These are phyloP conservation scores for Andrena marginata DNA, from an alignment of 2,888 invertebrate genomes.

Conservation along the genomic window DNA sequence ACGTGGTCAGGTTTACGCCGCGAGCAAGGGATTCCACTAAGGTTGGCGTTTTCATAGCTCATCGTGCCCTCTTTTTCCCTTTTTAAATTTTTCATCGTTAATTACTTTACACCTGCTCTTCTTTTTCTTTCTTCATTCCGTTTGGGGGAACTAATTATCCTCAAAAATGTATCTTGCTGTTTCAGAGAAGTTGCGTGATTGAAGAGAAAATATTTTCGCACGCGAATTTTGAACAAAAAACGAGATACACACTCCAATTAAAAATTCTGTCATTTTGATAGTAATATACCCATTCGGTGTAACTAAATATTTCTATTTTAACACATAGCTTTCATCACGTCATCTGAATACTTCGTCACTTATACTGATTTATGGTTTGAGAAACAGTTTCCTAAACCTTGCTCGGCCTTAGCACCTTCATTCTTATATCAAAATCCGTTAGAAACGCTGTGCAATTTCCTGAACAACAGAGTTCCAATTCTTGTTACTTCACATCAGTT, in stretches of 20 bases:
- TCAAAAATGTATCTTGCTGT: not conserved
- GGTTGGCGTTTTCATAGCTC: not conserved
- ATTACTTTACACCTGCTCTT: not conserved
- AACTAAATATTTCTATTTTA: not conserved
- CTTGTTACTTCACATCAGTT: too few relatives aligned
- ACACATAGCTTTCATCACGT: too few relatives aligned
- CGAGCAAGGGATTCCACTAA: not conserved
- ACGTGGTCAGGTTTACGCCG: constrained; percentile 20
- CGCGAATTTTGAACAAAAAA: not conserved
- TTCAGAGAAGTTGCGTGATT: not conserved
- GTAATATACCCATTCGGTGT: not conserved
- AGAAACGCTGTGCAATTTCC: too few relatives aligned
- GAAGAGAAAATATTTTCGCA: not conserved
- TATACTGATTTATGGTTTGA: too few relatives aligned
- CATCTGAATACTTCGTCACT: too few relatives aligned
- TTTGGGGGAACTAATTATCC: not conserved
- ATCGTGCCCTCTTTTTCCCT: not conserved
- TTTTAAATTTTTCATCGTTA: not conserved
- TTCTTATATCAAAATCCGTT: too few relatives aligned
- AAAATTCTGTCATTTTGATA: not conserved
- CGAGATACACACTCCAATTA: not conserved
- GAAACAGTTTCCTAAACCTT: too few relatives aligned
- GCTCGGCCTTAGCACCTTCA: too few relatives aligned
- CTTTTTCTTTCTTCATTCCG: not conserved
- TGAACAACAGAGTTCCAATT: too few relatives aligned